phyloP scores from a whole-genome alignment of 2,888 invertebrate species.

The Autographa gamma region DNA sequence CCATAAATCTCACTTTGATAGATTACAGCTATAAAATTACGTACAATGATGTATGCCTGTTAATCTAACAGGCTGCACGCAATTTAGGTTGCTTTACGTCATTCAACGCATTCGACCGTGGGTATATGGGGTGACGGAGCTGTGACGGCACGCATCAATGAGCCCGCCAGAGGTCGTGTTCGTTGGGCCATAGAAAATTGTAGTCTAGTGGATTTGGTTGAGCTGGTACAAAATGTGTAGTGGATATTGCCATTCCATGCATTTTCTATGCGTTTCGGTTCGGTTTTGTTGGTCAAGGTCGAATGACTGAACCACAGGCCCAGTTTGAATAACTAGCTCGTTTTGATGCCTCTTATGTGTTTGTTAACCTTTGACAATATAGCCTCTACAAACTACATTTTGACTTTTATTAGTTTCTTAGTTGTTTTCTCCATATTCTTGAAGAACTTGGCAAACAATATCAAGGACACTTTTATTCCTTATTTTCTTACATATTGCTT shows the following conservation, averaged over 20 bases:
- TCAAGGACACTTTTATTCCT: background rate
- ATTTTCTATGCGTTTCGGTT: background rate
- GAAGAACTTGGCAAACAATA: background rate
- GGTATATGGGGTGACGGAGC: slow-evolving; percentile 43
- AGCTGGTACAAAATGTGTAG: background rate
- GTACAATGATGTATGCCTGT: slow-evolving; percentile 37
- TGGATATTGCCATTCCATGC: background rate
- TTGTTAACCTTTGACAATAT: no score
- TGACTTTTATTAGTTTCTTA: background rate
- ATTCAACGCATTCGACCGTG: slow-evolving; percentile 42
- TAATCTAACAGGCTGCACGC: slow-evolving; percentile 46
- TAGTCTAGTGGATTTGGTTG: slow-evolving; percentile 21
- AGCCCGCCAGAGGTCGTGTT: slow-evolving; percentile 29
- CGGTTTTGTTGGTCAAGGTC: background rate
- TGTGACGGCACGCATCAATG: slow-evolving; percentile 49
- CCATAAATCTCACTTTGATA: slow-evolving; percentile 52
- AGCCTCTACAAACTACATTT: background rate
- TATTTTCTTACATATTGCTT: background rate
- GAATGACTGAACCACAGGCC: no score
- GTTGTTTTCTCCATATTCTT: background rate
- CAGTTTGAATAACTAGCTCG: background rate
- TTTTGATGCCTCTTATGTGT: background rate
- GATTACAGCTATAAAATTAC: slow-evolving; percentile 52
- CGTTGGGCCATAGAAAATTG: slow-evolving; percentile 38
- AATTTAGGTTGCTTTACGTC: slow-evolving; percentile 40